These are phyloP conservation scores for Eospalax fontanierii DNA, from an alignment of 2,797 vertebrate genomes.

Conservation along the genomic window DNA sequence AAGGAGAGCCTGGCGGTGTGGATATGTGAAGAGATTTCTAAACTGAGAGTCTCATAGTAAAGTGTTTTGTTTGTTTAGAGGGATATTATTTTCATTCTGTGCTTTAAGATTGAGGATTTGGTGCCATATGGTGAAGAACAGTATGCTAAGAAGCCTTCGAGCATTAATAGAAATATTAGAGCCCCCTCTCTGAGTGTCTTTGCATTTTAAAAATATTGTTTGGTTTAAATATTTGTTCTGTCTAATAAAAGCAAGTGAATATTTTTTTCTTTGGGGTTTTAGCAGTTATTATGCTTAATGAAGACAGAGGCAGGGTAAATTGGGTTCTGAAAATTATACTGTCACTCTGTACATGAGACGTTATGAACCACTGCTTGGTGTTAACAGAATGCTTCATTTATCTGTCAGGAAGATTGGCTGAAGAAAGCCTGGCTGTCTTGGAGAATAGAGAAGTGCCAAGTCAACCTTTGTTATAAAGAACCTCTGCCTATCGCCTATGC, in stretches of 20 bases:
- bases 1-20: neutral
- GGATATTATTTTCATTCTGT: neutral
- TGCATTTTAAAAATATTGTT: slow-evolving; percentile 2
- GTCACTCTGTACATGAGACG: neutral
- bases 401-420: neutral
- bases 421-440: neutral
- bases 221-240: slow-evolving; percentile 15
- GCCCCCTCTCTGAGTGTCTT: neutral
- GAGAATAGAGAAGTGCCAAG: neutral
- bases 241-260: neutral
- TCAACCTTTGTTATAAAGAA: neutral
- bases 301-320: neutral
- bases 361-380: too few relatives aligned
- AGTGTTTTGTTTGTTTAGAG: neutral
- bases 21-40: neutral
- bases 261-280: neutral
- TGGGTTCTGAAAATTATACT: too few relatives aligned
- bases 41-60: neutral
- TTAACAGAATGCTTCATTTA: neutral
- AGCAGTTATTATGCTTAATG: neutral
- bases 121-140: neutral
- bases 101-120: neutral
- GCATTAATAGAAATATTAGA: neutral
- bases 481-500: neutral
- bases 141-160: neutral